These are phyloP conservation scores for Mastacembelus armatus DNA, from an alignment of 2,797 vertebrate species.

Conservation along the genomic window DNA sequence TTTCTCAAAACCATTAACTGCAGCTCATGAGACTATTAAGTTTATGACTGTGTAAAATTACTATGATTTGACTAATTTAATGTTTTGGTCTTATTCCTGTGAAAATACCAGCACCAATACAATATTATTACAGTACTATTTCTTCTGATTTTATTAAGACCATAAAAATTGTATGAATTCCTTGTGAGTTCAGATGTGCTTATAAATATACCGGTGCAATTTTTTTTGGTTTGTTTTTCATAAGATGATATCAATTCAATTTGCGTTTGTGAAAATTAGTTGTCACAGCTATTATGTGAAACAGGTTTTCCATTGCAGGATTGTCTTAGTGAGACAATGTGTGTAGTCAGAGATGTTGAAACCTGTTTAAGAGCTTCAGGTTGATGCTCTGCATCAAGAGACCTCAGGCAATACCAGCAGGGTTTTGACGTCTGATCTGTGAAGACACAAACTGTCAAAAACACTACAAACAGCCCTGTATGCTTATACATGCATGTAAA, in stretches of 20 bases:
- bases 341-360: slow-evolving; percentile 19
- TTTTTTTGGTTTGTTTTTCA: no score
- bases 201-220: no score
- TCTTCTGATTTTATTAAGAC: no score
- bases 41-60: no score
- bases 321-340: not conserved
- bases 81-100: no score
- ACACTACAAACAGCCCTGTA: not conserved
- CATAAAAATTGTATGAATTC: no score
- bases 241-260: not conserved
- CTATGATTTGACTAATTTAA: no score
- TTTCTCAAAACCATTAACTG: no score
- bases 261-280: not conserved
- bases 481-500: not conserved
- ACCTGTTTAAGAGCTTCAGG: slow-evolving; percentile 77
- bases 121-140: no score
- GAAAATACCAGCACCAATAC: no score
- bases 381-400: slow-evolving; percentile 76
- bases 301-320: not conserved
- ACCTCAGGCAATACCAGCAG: slow-evolving; percentile 83
- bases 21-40: no score
- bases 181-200: no score
- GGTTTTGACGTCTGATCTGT: slow-evolving; percentile 69
- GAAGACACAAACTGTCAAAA: slow-evolving; percentile 29
- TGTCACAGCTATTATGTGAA: not conserved